Evolutionary conservation across 2,797 vertebrate genomes (phyloP), one percentile per base, ranked within the genome.

Genomic region (Champsocephalus esox): DNA sequence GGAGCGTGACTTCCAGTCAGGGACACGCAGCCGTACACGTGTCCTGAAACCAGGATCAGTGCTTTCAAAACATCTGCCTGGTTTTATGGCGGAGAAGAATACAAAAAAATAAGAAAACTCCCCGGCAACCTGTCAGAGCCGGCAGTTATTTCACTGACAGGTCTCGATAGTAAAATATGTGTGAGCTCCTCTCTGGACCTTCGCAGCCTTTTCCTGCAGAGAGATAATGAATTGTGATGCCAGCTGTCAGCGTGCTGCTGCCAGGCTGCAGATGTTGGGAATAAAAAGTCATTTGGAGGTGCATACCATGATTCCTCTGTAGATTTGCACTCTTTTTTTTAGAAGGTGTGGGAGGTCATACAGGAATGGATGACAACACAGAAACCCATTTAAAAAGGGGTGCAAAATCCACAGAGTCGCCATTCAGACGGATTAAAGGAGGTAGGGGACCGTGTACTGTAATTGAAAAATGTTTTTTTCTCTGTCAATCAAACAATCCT

Each of bases 191-290:
- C 71, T 46, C 50, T 10, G 58, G 79, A 68, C 81, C 67, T 83
- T 67, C 70, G 79, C 70, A 67, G 87, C 73, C 71, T 77, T 68
- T 79, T 79, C 57, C 65, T n/a, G 79, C 56, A 57, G 56, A 87
- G 75, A 90, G 86, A 66, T 92, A 89, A 93, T 92, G 82, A 88
- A 90, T 75, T 87, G 83, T 90, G 89, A 94, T 90, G 88, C 83
- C 79, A 51, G 80, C 87, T 89, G 91, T 92, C 90, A 89, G 69
- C 14, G 61, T 12, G 78, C 85, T 59, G 75, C 80, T 83, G 83
- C 73, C 66, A 66, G 75, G 65, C 43, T 28, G 41, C 82, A 87
- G 78, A 82, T 61, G 58, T 34, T 48, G 70, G 76, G 82, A 86
- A 83, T 45, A 76, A 54, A 85, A 82, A 89, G 81, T 80, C 72